Evolutionary conservation across 2,888 invertebrate species (phyloP).

Genomic region (Dynastes grantii): DNA sequence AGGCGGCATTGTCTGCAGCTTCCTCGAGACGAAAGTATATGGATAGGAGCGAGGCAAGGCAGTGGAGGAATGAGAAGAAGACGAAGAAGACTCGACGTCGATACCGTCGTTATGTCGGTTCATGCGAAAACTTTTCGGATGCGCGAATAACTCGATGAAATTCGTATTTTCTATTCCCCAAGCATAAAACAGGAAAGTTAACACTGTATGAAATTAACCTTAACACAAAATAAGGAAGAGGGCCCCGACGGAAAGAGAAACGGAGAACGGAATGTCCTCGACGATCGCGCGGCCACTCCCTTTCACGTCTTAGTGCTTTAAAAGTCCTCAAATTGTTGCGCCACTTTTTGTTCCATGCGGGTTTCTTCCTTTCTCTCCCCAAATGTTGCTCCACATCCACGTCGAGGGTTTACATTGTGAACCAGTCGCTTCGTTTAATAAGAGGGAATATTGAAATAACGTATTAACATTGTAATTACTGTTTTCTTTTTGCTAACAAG

Average conservation of each 20-base stretch:
- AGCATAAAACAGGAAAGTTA: conserved; percentile 63
- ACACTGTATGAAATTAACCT: conserved; percentile 64
- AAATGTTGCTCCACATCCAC: neutral
- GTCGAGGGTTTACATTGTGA: conserved; percentile 21
- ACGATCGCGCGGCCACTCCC: conserved; percentile 38
- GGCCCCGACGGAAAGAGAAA: conserved; percentile 1
- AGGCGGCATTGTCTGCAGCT: conserved; percentile 58
- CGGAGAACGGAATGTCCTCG: conserved; percentile 37
- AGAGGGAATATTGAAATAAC: neutral
- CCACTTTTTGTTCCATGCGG: conserved; percentile 17
- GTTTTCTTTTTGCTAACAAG: conserved; percentile 11
- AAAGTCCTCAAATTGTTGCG: conserved; percentile 27
- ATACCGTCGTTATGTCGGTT: conserved; percentile 55
- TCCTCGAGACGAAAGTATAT: conserved; percentile 3
- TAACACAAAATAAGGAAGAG: conserved; percentile 52
- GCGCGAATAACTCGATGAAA: conserved; percentile 61
- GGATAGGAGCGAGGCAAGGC: conserved; percentile 28
- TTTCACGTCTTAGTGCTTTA: conserved; percentile 9
- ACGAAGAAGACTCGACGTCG: conserved; percentile 14
- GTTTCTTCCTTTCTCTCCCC: conserved; percentile 8
- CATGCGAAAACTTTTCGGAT: conserved; percentile 59
- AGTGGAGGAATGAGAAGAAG: conserved; percentile 56
- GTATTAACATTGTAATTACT: neutral
- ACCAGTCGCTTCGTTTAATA: neutral
- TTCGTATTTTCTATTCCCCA: conserved; percentile 62